Evolutionary conservation across 2,888 invertebrate species (phyloP).

Genomic region (Pyrrhia umbra): DNA sequence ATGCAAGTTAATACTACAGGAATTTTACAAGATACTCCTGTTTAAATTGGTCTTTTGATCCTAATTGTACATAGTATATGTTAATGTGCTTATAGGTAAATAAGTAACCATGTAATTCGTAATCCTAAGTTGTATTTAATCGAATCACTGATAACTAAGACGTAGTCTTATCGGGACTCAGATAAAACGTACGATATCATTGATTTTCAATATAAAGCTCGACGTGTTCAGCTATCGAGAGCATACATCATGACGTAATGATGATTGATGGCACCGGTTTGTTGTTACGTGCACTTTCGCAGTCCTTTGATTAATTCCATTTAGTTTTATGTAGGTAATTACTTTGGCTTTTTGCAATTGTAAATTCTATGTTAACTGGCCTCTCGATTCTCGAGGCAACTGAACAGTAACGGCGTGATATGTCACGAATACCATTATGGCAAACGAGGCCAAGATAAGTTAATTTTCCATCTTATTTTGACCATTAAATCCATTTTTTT

Average conservation of each 20-base stretch:
- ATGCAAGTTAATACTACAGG: not conserved
- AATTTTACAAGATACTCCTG: not conserved
- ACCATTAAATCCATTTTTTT: constrained; percentile 2
- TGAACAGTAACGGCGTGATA: constrained; percentile 51
- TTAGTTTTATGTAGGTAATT: constrained; percentile 31
- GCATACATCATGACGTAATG: constrained; percentile 23
- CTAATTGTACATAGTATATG: no score
- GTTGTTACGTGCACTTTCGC: constrained; percentile 23
- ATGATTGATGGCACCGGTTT: constrained; percentile 41
- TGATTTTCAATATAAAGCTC: not conserved
- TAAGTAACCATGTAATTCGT: not conserved
- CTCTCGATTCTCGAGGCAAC: constrained; percentile 40
- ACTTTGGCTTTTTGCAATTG: constrained; percentile 35
- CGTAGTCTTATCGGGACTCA: not conserved
- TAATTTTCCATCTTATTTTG: constrained; percentile 17
- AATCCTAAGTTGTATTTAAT: not conserved
- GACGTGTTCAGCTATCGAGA: not conserved
- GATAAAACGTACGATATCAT: constrained; percentile 1
- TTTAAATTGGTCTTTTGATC: not conserved
- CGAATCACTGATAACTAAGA: not conserved
- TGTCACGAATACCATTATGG: constrained; percentile 49
- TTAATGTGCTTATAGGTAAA: not conserved
- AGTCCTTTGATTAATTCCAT: constrained; percentile 33
- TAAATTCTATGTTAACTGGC: constrained; percentile 29
- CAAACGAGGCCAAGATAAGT: constrained; percentile 31